Evolutionary conservation across 2,888 invertebrate species (phyloP), one percentile per base, ranked within the genome.

Genomic region (Plemyria rubiginata): DNA sequence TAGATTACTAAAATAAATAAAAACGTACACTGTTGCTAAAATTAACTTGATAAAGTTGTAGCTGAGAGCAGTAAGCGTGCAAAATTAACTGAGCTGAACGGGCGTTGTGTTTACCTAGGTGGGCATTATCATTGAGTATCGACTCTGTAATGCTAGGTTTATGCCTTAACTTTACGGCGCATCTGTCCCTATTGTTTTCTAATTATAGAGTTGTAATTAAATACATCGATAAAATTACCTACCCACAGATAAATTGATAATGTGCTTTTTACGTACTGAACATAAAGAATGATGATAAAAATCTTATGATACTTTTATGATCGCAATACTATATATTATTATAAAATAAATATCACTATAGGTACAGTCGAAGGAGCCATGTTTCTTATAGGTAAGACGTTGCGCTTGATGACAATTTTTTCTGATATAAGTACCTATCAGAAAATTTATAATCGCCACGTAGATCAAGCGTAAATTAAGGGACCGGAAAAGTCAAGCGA

Each of bases 21-120:
- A 71, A 70, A 65, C 58, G 52, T 54, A 65, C 54, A 54, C 61
- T 67, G 65, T 60, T 61, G 67, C 71, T 72, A 66, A 72, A 70
- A 73, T 75, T n/a, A 68, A 53, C 65, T 71, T 61, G 65, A 65
- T 71, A 62, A 66, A 73, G 69, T 70, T 74, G 70, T 70, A 71
- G 59, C 62, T 59, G 61, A 70, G 71, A 70, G 22, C 73, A 74
- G 73, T 69, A 72, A 74, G 72, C 79, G 75, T 77, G 74, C 70
- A 65, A 51, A 72, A 60, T 72, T 74, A 78, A 78, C 76, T 74
- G 73, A 72, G 70, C 73, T 66, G 62, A 74, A 76, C 74, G 73
- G 61, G 62, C 49, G 62, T 67, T 64, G 62, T 69, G 54, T 70
- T 67, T 68, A 67, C 57, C 63, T 60, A 56, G 28, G n/a, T 38